Conservation (phyloP, 2,888 invertebrate genomes). For the Lycia hirtaria region DNA sequence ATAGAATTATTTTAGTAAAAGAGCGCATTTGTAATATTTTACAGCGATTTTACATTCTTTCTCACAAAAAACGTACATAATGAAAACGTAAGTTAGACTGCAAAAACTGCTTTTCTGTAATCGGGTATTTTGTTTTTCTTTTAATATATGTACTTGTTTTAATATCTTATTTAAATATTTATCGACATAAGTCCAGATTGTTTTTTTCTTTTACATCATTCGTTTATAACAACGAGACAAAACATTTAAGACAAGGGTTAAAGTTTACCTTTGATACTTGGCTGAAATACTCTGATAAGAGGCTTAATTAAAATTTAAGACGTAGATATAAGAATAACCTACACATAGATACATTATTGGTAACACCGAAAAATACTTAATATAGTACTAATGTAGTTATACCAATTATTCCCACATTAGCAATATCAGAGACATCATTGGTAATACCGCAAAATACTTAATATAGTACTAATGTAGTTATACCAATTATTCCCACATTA, state of each 20-base stretch:
- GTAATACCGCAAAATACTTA: too few species aligned
- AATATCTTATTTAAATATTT: background rate
- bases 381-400: too few species aligned
- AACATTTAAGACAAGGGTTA: constrained; percentile 17
- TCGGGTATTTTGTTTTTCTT: background rate
- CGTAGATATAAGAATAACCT: background rate
- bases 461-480: too few species aligned
- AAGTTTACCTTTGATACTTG: constrained; percentile 13
- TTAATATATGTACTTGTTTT: background rate
- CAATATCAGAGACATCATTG: too few species aligned
- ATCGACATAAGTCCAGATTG: constrained; percentile 15
- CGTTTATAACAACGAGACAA: constrained; percentile 7
- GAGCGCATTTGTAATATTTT: too few species aligned
- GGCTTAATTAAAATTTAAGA: background rate
- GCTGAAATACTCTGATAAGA: constrained; percentile 1
- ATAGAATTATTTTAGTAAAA: too few species aligned
- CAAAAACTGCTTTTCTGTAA: too few species aligned
- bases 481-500: too few species aligned
- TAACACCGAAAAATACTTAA: background rate
- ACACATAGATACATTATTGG: background rate
- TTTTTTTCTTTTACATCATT: constrained; percentile 18
- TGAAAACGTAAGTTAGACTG: too few species aligned
- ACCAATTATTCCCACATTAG: too few species aligned
- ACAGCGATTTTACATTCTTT: too few species aligned
- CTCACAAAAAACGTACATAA: too few species aligned